Percentiles rank a stretch among this genome's conserved stretches.
These are phyloP conservation scores for Takifugu bimaculatus DNA, from an alignment of 2,113 vertebrate species.

Conservation along the genomic window DNA sequence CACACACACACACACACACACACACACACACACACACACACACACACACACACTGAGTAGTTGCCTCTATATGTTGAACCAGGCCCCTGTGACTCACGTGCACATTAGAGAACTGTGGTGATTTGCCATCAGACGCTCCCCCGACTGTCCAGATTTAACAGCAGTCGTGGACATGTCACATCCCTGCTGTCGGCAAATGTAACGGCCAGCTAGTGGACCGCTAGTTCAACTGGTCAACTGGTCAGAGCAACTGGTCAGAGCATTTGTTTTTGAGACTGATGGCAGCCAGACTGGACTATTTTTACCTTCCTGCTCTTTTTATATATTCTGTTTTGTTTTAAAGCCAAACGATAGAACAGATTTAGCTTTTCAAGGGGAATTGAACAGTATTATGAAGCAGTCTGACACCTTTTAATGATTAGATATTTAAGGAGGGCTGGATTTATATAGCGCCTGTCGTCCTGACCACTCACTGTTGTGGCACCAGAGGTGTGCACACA, in stretches of 20 bases:
- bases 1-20: too few relatives aligned
- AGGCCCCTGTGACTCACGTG: not conserved
- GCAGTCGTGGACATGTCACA: conserved; percentile 47
- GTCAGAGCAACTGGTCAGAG: not conserved
- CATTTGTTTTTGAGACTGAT: conserved; percentile 21
- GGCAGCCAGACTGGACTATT: not conserved
- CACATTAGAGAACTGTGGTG: conserved; percentile 18
- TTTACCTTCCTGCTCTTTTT: not conserved
- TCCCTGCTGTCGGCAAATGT: conserved; percentile 46
- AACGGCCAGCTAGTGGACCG: conserved; percentile 33
- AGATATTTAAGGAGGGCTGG: too few relatives aligned
- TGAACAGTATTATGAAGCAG: too few relatives aligned
- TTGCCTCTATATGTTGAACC: not conserved
- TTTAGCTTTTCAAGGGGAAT: too few relatives aligned
- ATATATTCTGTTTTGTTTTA: too few relatives aligned
- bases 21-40: too few relatives aligned
- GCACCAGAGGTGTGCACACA: too few relatives aligned
- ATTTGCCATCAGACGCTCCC: conserved; percentile 14
- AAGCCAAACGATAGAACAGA: too few relatives aligned
- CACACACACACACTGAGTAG: too few relatives aligned
- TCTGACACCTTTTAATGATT: too few relatives aligned
- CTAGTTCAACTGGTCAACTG: conserved; percentile 22
- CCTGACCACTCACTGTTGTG: too few relatives aligned
- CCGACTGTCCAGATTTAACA: conserved; percentile 36
- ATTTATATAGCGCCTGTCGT: too few relatives aligned